Evolutionary conservation across 2,113 vertebrate genomes (phyloP).

Genomic region (Pygoscelis adeliae): DNA sequence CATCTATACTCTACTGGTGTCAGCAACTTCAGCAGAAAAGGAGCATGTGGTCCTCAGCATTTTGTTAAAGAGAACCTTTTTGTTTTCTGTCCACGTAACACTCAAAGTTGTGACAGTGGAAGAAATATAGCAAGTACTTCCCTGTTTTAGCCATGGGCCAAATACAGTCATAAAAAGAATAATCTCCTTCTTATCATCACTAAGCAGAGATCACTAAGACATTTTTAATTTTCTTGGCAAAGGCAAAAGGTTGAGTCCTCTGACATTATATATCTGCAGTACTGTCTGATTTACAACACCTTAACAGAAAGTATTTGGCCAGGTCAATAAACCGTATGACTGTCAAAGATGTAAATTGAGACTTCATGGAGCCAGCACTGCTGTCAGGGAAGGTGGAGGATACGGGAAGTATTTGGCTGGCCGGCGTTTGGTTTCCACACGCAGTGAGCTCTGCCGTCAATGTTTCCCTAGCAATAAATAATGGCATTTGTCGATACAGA

Average conservation of each 20-base stretch:
- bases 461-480: conserved; percentile 19
- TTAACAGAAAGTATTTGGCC: not conserved
- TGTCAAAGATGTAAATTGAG: not conserved
- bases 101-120: not conserved
- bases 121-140: not conserved
- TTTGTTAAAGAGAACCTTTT: not conserved
- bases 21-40: not conserved
- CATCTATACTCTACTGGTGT: not conserved
- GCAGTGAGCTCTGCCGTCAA: not conserved
- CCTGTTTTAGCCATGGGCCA: not conserved
- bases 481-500: not conserved
- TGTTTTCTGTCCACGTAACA: not conserved
- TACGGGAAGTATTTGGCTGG: not conserved
- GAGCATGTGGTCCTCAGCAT: not conserved
- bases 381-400: not conserved
- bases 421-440: not conserved
- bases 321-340: not conserved
- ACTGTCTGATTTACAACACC: not conserved
- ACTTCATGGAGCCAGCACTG: not conserved
- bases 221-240: conserved; percentile 42
- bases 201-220: not conserved
- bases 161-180: not conserved
- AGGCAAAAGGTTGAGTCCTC: not conserved
- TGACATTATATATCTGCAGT: not conserved
- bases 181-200: not conserved